Base-by-base conservation (phyloP, 2,888 invertebrate genomes). In the Acleris holmiana region DNA sequence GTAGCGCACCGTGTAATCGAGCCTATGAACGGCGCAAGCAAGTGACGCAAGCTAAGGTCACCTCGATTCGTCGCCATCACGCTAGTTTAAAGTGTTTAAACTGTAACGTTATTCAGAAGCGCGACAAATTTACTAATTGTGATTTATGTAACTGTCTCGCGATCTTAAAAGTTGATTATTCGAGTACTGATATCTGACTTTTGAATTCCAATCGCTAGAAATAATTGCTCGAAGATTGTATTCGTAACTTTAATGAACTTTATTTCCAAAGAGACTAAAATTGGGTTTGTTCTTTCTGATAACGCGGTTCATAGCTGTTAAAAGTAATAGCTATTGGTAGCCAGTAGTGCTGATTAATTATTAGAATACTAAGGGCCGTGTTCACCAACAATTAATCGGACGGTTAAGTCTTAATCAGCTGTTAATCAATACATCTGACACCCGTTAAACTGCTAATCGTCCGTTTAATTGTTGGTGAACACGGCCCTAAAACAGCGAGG, bases 61-160 rank as follows among this genome's bases (percentile, higher is more conserved):
- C 76, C 76, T 74, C 73, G 70, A 76, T 74, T 72, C 70, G 71
- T 72, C 70, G 71, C 63, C 68, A 72, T 66, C 69, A 73, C 61
- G 72, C 67, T 70, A 62, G 61, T 68, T 53, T 68, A 68, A 74
- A 73, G 72, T 70, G 61, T 68, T 56, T 68, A 68, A 74, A 73
- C 72, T 70, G 70, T 71, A 73, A 61, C 71, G 72, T 74, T 73
- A 67, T 64, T 70, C 72, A 71, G 74, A 78, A 76, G 73, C 75
- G 69, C 70, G 71, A 76, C 74, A 73, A 81, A 80, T 79, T 76
- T 73, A 71, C 73, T 76, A 77, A 79, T 78, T 74, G 68, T 70
- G 74, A 75, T 77, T 81, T 79, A 76, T 76, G 75, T 81, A 83
- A 82, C 75, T 68, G 68, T 73, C 72, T 71, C 69, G 47, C 67